Conservation (phyloP, 1,140 invertebrate genomes). For the Bathynomus jamesi region DNA sequence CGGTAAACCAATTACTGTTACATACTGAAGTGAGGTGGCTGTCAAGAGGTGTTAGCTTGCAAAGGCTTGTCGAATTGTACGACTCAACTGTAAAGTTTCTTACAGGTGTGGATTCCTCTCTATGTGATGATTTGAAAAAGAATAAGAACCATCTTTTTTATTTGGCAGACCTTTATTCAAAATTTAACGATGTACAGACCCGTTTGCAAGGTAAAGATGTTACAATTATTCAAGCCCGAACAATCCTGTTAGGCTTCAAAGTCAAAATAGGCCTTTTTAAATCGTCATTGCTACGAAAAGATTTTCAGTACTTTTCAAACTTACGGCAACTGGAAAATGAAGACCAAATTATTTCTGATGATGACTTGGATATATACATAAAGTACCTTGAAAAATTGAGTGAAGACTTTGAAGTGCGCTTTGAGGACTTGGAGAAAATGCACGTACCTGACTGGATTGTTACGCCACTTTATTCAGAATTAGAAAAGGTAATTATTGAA, state of each 20-base stretch:
- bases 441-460: conserved; percentile 19
- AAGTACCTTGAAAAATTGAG: conserved; percentile 15
- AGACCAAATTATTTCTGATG: conserved; percentile 11
- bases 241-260: conserved; percentile 17
- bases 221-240: conserved; percentile 16
- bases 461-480: conserved; percentile 11
- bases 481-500: conserved; percentile 10
- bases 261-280: conserved; percentile 21
- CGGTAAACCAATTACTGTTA: conserved; percentile 14
- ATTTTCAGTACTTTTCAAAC: conserved; percentile 16
- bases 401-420: conserved; percentile 19
- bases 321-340: conserved; percentile 12
- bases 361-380: conserved; percentile 16
- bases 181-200: conserved; percentile 25
- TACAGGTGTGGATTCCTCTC: conserved; percentile 18
- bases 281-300: conserved; percentile 14
- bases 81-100: conserved; percentile 18
- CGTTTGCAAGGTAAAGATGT: conserved; percentile 26
- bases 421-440: conserved; percentile 19
- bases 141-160: conserved; percentile 16
- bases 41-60: conserved; percentile 17
- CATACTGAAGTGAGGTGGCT: conserved; percentile 17
- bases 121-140: conserved; percentile 24
- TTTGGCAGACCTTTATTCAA: conserved; percentile 25
- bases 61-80: conserved; percentile 21